Evolutionary conservation across 30 jellyfish, hydroid and myxozoan genomes (phyloP), one percentile per base, ranked within the genome.

Genomic region (Hydractinia symbiolongicarpus): DNA sequence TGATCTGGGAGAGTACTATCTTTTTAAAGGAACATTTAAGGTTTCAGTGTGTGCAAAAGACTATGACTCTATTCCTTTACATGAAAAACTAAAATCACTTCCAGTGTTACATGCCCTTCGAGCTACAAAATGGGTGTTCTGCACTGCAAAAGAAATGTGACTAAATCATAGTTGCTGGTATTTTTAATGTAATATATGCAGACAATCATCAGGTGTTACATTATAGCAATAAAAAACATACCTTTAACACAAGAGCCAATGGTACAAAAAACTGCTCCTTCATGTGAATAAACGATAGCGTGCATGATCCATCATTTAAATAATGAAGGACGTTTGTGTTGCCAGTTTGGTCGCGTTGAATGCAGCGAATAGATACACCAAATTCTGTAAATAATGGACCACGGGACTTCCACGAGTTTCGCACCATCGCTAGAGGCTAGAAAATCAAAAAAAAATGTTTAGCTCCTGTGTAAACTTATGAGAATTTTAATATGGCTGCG

Each of bases 241-340:
- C 96, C 91, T 88, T 88, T 51, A 93, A 81, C 15, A 88, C 75
- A 55, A 93, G 71, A 44, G 89, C 88, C 78, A 93, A 69, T 17
- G 99, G 99, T 20, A 88, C 96, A 72, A 88, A 93, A 73, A 87
- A 93, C 77, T 93, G 99, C 69, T 93, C 96, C 78, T 88, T 93
- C 74, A 72, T 85, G 77, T 93, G 86, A 57, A 88, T 76, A 73
- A 93, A 88, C 54, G 99, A 93, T 64, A 93, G 72, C 4, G 82
- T 83, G 67, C 94, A 88, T 8, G 94, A 61, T 40, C 93, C 96
- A 67, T 88, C 99, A 10, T 89, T 76, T 50, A 88, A 67, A 76
- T 88, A 93, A 68, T 93, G 99, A 5, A 93, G 86, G 15, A 87
- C 96, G 66, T 88, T 93, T 71, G 96, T 93, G 95, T 88, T 87